phyloP scores from a whole-genome alignment of 2,113 vertebrate species.

The Pampusana beccarii region DNA sequence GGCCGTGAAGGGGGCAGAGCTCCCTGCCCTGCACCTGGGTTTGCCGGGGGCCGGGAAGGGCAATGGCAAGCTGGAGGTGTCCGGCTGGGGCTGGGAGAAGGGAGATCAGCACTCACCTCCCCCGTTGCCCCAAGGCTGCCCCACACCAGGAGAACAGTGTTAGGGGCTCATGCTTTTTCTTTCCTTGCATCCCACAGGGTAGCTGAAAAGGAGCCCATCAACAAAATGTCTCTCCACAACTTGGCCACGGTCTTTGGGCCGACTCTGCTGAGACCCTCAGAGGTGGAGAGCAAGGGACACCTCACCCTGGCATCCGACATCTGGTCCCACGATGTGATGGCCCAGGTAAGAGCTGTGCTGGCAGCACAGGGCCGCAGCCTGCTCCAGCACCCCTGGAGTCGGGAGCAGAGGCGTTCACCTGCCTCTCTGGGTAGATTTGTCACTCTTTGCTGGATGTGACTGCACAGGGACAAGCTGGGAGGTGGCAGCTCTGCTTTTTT shows the following conservation, averaged over 20 bases:
- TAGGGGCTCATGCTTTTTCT: not conserved
- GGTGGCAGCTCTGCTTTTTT: not conserved
- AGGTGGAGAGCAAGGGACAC: constrained; percentile 89
- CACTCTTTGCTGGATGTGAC: not conserved
- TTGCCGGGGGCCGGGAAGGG: not conserved
- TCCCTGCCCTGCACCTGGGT: constrained; percentile 40
- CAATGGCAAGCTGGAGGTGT: not conserved
- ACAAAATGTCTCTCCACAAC: constrained; percentile 99
- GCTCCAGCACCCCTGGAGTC: fast-evolving
- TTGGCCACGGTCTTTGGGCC: constrained; percentile 97
- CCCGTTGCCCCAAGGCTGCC: fast-evolving
- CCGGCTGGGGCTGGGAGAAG: not conserved
- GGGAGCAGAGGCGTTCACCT: not conserved
- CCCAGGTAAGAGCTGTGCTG: constrained; percentile 80
- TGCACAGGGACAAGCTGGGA: not conserved
- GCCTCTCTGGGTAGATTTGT: not conserved
- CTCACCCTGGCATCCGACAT: constrained; percentile 94
- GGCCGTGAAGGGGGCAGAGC: constrained; percentile 55
- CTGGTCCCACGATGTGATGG: constrained; percentile 99
- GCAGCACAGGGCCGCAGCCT: fast-evolving
- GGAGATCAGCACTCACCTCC: fast-evolving
- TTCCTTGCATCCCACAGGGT: constrained; percentile 75
- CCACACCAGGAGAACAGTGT: fast-evolving
- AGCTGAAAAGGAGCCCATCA: constrained; percentile 97
- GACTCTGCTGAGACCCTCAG: constrained; percentile 94